Evolutionary conservation across 2,113 vertebrate species (phyloP).

Genomic region (Gallinago jamesoni): DNA sequence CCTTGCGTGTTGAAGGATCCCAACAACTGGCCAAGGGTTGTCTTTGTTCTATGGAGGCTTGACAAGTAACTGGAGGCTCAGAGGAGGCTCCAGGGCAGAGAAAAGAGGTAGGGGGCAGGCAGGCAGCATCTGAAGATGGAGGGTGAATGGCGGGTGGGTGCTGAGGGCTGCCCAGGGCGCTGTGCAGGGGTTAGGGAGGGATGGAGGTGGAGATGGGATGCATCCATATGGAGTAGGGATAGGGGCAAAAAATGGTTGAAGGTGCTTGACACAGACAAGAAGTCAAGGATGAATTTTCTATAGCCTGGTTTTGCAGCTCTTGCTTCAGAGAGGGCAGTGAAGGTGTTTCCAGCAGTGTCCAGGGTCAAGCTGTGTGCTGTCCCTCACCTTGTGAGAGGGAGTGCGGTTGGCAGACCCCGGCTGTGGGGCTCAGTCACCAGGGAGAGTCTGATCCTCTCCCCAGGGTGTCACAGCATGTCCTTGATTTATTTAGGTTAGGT

Average conservation of each 20-base stretch:
- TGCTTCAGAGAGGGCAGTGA: neutral
- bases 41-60: neutral
- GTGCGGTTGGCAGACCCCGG: neutral
- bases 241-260: neutral
- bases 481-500: neutral
- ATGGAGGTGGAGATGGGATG: neutral
- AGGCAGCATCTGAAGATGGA: neutral
- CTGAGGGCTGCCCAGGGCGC: neutral
- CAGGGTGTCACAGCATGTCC: neutral
- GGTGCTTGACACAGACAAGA: neutral
- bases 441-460: neutral
- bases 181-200: neutral
- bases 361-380: neutral
- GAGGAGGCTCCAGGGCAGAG: neutral
- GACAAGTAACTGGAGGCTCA: neutral
- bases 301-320: neutral
- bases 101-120: neutral
- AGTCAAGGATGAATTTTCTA: neutral
- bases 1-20: neutral
- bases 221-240: neutral
- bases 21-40: fast-evolving
- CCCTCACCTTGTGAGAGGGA: neutral
- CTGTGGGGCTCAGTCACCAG: neutral
- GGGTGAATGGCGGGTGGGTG: neutral
- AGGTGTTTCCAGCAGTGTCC: neutral